Conservation (phyloP, 2,888 invertebrate species). For the Endomychus coccineus region DNA sequence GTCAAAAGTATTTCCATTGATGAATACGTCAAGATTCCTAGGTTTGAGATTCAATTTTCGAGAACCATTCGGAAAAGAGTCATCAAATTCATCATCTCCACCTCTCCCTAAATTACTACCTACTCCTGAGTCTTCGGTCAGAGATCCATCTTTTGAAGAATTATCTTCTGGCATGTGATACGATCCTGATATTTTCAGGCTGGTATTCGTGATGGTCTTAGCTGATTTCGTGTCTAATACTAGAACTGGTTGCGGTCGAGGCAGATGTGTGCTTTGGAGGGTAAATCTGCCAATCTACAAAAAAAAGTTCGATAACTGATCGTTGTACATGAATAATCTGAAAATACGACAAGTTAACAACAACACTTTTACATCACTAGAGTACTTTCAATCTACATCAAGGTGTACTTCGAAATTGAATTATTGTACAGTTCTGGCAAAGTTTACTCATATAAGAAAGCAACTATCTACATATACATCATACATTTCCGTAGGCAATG, state of each 20-base stretch:
- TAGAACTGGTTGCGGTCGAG: slow-evolving; percentile 63
- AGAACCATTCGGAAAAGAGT: slow-evolving; percentile 34
- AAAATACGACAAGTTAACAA: too few species aligned
- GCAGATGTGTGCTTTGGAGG: slow-evolving; percentile 64
- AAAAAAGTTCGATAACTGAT: slow-evolving; percentile 21
- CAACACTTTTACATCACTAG: too few species aligned
- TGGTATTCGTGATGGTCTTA: slow-evolving; percentile 66
- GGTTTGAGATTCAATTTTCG: slow-evolving; percentile 45
- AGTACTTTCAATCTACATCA: too few species aligned
- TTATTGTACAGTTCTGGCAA: too few species aligned
- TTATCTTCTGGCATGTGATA: slow-evolving; percentile 31
- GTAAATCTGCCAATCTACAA: slow-evolving; percentile 52
- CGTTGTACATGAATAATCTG: too few species aligned
- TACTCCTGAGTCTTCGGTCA: slow-evolving; percentile 60
- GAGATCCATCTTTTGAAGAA: slow-evolving; percentile 51
- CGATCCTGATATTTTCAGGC: slow-evolving; percentile 52
- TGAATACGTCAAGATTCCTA: slow-evolving; percentile 66
- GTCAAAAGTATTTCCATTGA: slow-evolving; percentile 67
- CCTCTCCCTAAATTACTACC: slow-evolving; percentile 29
- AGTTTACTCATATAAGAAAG: too few species aligned
- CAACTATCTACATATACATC: too few species aligned
- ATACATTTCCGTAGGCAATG: too few species aligned
- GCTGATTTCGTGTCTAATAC: slow-evolving; percentile 60
- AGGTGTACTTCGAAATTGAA: too few species aligned
- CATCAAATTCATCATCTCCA: slow-evolving; percentile 34